Evolutionary conservation across 2,113 vertebrate species (phyloP), one percentile per base, ranked within the genome.

Genomic region (Saguinus midas): DNA sequence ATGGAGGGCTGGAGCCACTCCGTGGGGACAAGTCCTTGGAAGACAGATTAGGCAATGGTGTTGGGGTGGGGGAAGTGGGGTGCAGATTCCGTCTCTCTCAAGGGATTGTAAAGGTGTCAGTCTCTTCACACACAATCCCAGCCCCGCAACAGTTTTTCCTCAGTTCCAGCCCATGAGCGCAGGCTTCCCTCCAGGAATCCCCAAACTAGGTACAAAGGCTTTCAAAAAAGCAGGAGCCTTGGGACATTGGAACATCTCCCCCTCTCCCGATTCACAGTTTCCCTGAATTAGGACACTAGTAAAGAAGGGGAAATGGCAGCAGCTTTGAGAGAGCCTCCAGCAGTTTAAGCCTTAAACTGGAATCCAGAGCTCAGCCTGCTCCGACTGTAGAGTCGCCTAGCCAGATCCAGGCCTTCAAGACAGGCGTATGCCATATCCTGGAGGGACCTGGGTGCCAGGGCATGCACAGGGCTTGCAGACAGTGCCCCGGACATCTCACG

Each of bases 271-370:
- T 66, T 48, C 16, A 40, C 66, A 52, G 10, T 17, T n/a, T 32
- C n/a, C 75, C 79, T 70, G 73, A 57, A 2, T 50, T n/a, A 87
- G 76, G 72, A 84, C 66, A n/a, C 20, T 61, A 64, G 58, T 72
- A n/a, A 76, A 61, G 68, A 84, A 81, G 78, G 50, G 35, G 23
- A 18, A 29, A 55, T 27, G 25, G 21, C 21, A 48, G 55, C 29
- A 12, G 37, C 57, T 89, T n/a, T 68, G 70, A 58, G 40, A 66
- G 58, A 73, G 73, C 76, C 32, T 55, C 52, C 50, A 84, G 75
- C 72, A 92, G 87, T 72, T 80, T 72, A 92, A 72, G 79, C 52
- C 45, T 95, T 94, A 84, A 48, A 43, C 37, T n/a, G 27, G 76
- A 75, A 52, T 75, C 82, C 83, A 73, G 29, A 61, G 23, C 25